Evolutionary conservation across 2,888 invertebrate species (phyloP).

Genomic region (Lycophotia porphyrea): DNA sequence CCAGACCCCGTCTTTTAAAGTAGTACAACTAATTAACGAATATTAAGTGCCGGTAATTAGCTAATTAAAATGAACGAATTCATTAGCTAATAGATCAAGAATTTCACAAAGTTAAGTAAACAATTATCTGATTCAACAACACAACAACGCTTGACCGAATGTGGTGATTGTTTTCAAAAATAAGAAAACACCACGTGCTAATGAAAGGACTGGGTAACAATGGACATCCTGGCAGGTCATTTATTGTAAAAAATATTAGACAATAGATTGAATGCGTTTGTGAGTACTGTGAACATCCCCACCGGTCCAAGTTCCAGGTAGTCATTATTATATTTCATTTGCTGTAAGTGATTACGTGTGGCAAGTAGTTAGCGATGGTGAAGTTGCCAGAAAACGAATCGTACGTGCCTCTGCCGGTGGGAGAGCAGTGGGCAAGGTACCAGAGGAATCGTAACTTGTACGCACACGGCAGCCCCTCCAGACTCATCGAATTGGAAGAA

Average conservation of each 20-base stretch:
- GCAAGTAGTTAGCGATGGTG: constrained; percentile 58
- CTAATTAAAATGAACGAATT: constrained; percentile 31
- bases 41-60: constrained; percentile 34
- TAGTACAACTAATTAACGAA: constrained; percentile 25
- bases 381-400: constrained; percentile 56
- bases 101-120: constrained; percentile 14
- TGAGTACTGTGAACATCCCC: constrained; percentile 26
- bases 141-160: constrained; percentile 15
- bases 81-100: constrained; percentile 31
- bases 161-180: constrained; percentile 49
- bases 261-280: constrained; percentile 56
- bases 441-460: constrained; percentile 20
- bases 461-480: constrained; percentile 24
- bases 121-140: constrained; percentile 24
- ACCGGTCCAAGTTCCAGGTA: constrained; percentile 42
- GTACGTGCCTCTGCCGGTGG: constrained; percentile 22
- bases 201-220: constrained; percentile 58
- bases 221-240: constrained; percentile 34
- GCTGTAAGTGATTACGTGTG: constrained; percentile 34
- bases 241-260: constrained; percentile 60
- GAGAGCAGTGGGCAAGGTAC: constrained; percentile 26
- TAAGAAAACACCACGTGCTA: constrained; percentile 53
- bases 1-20: constrained; percentile 29
- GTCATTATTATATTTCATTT: constrained; percentile 46
- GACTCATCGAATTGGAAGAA: constrained; percentile 64